These are phyloP conservation scores for Alitta virens DNA, from an alignment of 2,888 invertebrate genomes.

Conservation along the genomic window DNA sequence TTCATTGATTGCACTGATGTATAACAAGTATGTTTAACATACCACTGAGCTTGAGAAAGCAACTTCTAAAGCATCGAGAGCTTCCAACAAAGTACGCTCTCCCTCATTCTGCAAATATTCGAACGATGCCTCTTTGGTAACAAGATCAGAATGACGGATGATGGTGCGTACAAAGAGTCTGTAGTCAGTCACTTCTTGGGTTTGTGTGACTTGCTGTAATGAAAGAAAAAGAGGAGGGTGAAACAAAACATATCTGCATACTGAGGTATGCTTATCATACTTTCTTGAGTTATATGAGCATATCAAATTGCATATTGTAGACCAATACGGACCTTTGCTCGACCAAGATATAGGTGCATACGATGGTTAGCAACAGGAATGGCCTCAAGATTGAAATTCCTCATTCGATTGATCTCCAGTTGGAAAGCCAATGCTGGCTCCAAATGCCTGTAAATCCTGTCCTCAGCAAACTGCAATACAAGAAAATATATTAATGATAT, in stretches of 20 bases:
- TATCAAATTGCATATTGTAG: too few species aligned
- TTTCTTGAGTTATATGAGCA: too few species aligned
- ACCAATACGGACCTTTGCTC: too few species aligned
- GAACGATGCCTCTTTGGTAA: slow-evolving; percentile 97
- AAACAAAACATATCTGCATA: too few species aligned
- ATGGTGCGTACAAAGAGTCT: slow-evolving; percentile 97
- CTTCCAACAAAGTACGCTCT: slow-evolving; percentile 88
- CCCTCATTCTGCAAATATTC: slow-evolving; percentile 98
- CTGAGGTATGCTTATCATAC: too few species aligned
- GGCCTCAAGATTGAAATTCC: slow-evolving; percentile 92
- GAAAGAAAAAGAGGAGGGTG: too few species aligned
- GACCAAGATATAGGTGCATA: slow-evolving; percentile 95
- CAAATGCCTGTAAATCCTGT: slow-evolving; percentile 91
- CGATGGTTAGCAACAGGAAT: slow-evolving; percentile 95
- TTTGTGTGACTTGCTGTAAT: too few species aligned
- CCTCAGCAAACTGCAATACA: slow-evolving; percentile 73
- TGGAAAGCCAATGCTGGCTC: slow-evolving; percentile 98
- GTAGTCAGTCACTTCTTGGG: slow-evolving; percentile 89
- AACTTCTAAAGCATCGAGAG: slow-evolving; percentile 97
- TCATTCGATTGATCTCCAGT: slow-evolving; percentile 89
- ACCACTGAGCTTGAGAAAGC: slow-evolving; percentile 87
- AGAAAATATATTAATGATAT: not conserved
- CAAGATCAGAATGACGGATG: slow-evolving; percentile 93
- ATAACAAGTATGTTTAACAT: not conserved
- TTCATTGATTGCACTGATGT: too few species aligned